Evolutionary conservation across 2,888 invertebrate genomes (phyloP), one percentile per base, ranked within the genome.

Genomic region (Acrobasis suavella): DNA sequence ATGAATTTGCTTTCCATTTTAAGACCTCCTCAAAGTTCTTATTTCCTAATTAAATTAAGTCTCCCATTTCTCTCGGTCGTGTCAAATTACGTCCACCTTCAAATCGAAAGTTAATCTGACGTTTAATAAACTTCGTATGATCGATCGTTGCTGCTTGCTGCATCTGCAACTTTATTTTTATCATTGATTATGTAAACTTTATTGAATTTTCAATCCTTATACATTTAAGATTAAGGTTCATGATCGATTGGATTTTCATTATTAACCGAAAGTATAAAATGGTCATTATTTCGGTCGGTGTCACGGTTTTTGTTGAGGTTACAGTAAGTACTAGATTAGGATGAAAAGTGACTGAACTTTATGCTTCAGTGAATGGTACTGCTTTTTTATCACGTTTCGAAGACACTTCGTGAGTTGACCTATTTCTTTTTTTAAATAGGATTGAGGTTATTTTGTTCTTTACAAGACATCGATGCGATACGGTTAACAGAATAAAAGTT

Each of bases 71-170:
- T 22, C 12, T 56, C 10, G 69, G 73, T 77, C 79, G 82, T 80
- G 83, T 87, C 85, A 82, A 75, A 80, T 87, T 85, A 83, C 82
- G 73, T 75, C 72, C 77, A 69, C 76, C 72, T 79, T 76, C 76
- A 77, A 78, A 77, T 78, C 75, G 79, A 83, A 85, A 87, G 82
- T 77, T 87, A 87, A 89, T 87, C 87, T 79, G 86, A 87, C 86
- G 70, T 81, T 67, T 78, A 81, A 83, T 84, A 84, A 81, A 82
- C 75, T 81, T 73, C 75, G 71, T 79, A 82, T 87, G 89, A 89
- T 87, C 80, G 88, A 89, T 88, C 76, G 81, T 65, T 75, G 65
- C 67, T 67, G 64, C 69, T 65, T 75, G 65, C 67, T 67, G 64
- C 69, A 60, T 71, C 69, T 62, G 74, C 77, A 71, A 72, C 66